Percentiles rank a stretch among this genome's conserved stretches.
Conservation (phyloP, 2,888 invertebrate species). For the Polymixis lichenea region DNA sequence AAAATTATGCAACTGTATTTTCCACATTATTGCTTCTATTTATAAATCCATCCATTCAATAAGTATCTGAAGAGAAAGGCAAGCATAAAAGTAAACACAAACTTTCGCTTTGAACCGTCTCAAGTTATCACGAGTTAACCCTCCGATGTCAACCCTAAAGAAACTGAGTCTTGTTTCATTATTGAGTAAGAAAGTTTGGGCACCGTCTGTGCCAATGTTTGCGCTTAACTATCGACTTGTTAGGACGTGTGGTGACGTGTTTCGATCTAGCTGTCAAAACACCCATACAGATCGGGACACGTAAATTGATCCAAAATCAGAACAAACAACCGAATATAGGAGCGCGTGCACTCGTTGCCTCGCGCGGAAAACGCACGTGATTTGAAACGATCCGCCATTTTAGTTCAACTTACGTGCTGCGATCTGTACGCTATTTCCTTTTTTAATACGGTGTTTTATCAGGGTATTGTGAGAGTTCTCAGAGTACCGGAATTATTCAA, state of each 20-base stretch:
- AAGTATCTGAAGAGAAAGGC: slow-evolving; percentile 18
- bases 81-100: slow-evolving; percentile 23
- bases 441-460: too few species aligned
- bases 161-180: slow-evolving; percentile 47
- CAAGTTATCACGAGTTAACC: slow-evolving; percentile 49
- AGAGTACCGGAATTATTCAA: too few species aligned
- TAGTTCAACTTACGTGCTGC: too few species aligned
- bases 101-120: slow-evolving; percentile 27
- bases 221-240: background rate
- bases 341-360: too few species aligned
- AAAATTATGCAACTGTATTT: background rate
- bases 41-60: slow-evolving; percentile 3
- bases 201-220: slow-evolving; percentile 4
- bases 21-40: background rate
- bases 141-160: slow-evolving; percentile 21
- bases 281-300: too few species aligned
- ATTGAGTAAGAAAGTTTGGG: slow-evolving; percentile 32
- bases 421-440: too few species aligned
- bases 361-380: too few species aligned
- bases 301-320: too few species aligned
- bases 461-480: too few species aligned
- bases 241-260: background rate
- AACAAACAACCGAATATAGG: too few species aligned
- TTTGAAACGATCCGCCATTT: too few species aligned
- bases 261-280: background rate